Evolutionary conservation across 2,113 vertebrate genomes (phyloP), one percentile per base, ranked within the genome.

Genomic region (Miniopterus natalensis): DNA sequence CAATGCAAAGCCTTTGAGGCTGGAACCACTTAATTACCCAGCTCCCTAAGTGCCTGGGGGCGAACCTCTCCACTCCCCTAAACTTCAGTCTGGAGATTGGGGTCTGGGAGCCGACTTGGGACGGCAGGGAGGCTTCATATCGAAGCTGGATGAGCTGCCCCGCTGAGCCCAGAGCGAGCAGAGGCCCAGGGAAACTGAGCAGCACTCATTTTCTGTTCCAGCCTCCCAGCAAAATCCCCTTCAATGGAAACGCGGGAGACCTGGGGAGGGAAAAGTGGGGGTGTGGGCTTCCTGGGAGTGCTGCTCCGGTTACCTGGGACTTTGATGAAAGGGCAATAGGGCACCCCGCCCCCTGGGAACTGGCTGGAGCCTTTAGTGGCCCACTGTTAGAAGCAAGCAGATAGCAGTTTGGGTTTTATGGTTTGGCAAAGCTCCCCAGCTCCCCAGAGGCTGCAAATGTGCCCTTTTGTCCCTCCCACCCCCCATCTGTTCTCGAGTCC

Each of bases 211-310:
- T 63, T 47, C 93, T 31, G 7, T 73, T 20, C 65, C n/a, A 90
- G 45, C 40, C 92, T 66, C 87, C 61, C 84, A 45, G 45, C 55
- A 75, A 95, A 97, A 80, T 42, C 59, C 53, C 77, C 49, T 92
- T 96, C 70, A 47, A 45, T 20, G 1, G 79, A 94, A 77, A 85
- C 51, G 63, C 66, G 4, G 15, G 80, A 49, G 71, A 40, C 20
- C 75, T 13, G n/a, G 73, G 51, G 90, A 65, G 59, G 51, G 0
- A 2, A 66, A 49, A n/a, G n/a, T 5, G 25, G 77, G 7, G 36
- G 2, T 74, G 55, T 61, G 36, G 84, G 45, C 86, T 63, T 79
- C 36, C 31, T 70, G 14, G 21, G 63, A 61, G 51, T 0, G 8
- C 83, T 66, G 83, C 70, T 87, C 42, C 45, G 75, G 84, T 84